Base-by-base conservation (phyloP, 2,888 invertebrate genomes). In the Sarcophaga subvicina region DNA sequence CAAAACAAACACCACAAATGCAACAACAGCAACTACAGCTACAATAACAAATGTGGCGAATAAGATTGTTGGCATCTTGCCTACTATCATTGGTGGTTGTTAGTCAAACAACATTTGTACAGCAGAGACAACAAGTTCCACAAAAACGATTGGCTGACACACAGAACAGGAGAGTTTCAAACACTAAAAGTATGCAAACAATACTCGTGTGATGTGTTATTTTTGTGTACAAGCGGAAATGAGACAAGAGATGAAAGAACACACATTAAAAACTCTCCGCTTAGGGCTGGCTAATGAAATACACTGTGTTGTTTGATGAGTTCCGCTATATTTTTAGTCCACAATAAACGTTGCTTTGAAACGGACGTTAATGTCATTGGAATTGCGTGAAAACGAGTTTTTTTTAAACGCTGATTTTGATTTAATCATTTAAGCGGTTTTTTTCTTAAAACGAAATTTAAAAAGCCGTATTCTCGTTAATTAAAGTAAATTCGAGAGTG, bases 311-410 rank as follows among this genome's bases (percentile, higher is more conserved):
- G 59, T 66, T 25, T 64, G 70, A 62, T 20, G 78, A 66, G 45
- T 63, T 54, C 54, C 54, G 54, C 54, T 54, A 17, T 67, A 81
- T 80, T 70, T 90, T 91, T 91, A 91, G 91, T 91, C 91, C 91
- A 91, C 90, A 91, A 90, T 86, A 91, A 89, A 88, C 91, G 90
- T 85, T 90, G 88, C 89, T 89, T 80, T 90, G 88, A 88, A 90
- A 76, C 91, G 91, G 91, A 91, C 91, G 91, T 72, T 20, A 49
- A 59, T 70, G 79, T n/a, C 11, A 47, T 37, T 17, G 14, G n/a
- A 69, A 80, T 84, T 71, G 63, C 80, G 71, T 76, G 37, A 37
- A 78, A 73, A 54, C 83, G 54, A 73, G 72, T 73, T 54, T 14
- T 14, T 54, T 17, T 54, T 14, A 54, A 54, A 54, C 12, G 17